phyloP scores from a whole-genome alignment of 2,888 invertebrate genomes.

The Doris montereyensis region DNA sequence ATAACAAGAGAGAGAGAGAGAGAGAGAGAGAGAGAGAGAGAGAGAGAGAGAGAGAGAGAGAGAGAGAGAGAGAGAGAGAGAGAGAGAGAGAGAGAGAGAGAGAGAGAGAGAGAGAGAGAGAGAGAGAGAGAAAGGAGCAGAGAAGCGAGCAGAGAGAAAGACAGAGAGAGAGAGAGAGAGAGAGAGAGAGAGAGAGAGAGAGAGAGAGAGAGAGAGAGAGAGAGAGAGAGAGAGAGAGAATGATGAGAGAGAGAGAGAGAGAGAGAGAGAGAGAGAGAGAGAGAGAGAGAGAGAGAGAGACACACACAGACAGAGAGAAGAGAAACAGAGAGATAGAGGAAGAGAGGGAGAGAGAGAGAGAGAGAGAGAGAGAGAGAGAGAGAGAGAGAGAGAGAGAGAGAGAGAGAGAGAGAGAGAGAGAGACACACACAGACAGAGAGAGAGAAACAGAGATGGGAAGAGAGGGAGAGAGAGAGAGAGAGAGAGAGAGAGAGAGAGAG shows the following conservation, averaged over 20 bases:
- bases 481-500: too few relatives aligned
- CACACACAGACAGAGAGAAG: too few relatives aligned
- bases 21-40: neutral
- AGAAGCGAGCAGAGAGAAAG: neutral
- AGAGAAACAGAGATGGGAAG: too few relatives aligned
- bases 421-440: neutral
- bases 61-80: slow-evolving; percentile 10
- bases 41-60: neutral
- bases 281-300: too few relatives aligned
- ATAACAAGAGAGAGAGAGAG: neutral
- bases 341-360: too few relatives aligned
- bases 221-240: neutral
- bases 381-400: neutral
- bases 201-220: neutral
- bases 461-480: neutral
- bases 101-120: slow-evolving; percentile 23
- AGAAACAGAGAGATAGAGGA: too few relatives aligned
- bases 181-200: neutral
- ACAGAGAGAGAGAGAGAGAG: neutral
- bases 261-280: too few relatives aligned
- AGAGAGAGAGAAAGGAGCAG: neutral
- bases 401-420: neutral
- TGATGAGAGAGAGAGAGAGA: neutral
- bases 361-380: neutral
- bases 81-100: neutral